Evolutionary conservation across 2,113 vertebrate genomes (phyloP), one percentile per base, ranked within the genome.

Genomic region (Cebidichthys violaceus): DNA sequence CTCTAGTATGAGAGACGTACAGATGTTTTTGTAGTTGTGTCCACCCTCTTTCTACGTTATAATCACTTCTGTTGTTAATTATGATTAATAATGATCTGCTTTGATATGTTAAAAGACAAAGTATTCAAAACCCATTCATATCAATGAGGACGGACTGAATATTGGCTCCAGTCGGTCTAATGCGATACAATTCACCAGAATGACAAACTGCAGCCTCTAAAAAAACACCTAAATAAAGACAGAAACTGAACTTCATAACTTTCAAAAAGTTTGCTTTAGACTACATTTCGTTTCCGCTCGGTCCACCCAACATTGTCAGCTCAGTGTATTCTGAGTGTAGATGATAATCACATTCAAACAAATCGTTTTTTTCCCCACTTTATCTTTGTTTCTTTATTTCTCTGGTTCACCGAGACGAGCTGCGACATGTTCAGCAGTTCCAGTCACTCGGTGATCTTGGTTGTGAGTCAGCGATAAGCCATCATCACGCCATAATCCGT

Each of bases 381-480:
- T 45, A 41, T 71, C 61, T 29, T 4, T 74, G 50, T 62, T 20
- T 81, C n/a, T 74, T 80, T 18, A 76, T 77, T 76, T 29, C 41
- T 78, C 65, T 39, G 67, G 33, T 68, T 81, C 39, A 76, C 4
- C 69, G 27, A 59, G 78, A 72, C 93, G 43, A 69, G 92, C 79
- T 52, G 80, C 1, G 37, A 82, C 92, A 70, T 29, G 91, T 39
- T 13, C 11, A 2, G 52, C 54, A 71, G 82, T 87, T 91, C 72
- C 61, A 83, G 87, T 89, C 86, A 90, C 52, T 75, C 72, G 74
- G 79, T 55, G 70, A 43, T 3, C 57, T 89, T 83, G 83, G 80
- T 89, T 77, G 54, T 85, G 74, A 92, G 70, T 92, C 87, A 89
- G 57, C 24, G 33, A 82, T 85, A 82, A 87, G 67, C 82, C 77